These are phyloP conservation scores for Cochlearius cochlearius DNA, from an alignment of 2,113 vertebrate species.

Conservation along the genomic window DNA sequence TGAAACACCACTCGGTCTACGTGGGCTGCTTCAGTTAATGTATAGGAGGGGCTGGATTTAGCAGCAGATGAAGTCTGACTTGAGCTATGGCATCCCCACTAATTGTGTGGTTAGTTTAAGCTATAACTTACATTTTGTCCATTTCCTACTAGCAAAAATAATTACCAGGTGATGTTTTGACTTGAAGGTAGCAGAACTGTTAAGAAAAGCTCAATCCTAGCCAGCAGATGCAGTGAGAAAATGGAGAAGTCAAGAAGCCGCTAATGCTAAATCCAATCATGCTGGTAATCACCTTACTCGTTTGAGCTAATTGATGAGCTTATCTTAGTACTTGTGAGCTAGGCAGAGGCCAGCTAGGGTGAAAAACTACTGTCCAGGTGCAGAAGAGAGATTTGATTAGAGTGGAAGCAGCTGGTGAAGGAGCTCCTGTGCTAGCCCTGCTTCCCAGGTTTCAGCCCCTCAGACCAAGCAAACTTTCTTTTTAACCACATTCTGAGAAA, in stretches of 20 bases:
- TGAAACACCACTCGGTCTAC: neutral
- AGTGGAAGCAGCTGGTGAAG: neutral
- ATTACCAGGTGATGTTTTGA: neutral
- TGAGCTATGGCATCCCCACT: neutral
- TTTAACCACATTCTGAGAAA: slow-evolving; percentile 14
- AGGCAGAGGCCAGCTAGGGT: neutral
- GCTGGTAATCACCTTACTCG: neutral
- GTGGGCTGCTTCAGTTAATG: neutral
- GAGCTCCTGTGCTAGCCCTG: neutral
- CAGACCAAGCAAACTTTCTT: neutral
- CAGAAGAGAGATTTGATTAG: neutral
- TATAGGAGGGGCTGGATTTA: neutral
- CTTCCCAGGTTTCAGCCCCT: neutral
- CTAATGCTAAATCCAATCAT: neutral
- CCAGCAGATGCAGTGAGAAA: neutral
- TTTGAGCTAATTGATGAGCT: neutral
- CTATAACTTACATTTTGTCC: neutral
- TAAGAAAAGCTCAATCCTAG: neutral
- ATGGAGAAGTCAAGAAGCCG: neutral
- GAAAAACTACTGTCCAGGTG: neutral
- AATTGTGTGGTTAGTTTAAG: neutral
- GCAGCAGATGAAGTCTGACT: neutral
- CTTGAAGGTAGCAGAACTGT: neutral
- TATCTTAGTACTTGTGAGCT: neutral
- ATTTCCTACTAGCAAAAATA: neutral